A percentile compares a stretch with the other conserved stretches of the same genome.
Conservation (phyloP, 2,113 vertebrate genomes). For the Candoia aspera region DNA sequence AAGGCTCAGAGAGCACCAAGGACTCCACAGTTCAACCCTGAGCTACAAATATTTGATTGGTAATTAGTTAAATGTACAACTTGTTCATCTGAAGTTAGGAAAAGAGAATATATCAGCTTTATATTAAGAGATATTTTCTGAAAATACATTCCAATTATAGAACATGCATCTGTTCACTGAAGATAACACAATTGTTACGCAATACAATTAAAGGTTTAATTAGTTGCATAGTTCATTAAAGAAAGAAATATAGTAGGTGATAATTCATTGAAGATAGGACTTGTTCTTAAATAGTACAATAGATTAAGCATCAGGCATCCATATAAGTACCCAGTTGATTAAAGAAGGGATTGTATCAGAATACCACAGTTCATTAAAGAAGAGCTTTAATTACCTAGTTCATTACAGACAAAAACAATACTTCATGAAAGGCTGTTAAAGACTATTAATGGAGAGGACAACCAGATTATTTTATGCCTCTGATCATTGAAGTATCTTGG, state of each 20-base stretch:
- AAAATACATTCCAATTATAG: background rate
- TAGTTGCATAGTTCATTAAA: constrained; percentile 3
- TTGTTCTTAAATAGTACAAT: background rate
- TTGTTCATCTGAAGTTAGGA: background rate
- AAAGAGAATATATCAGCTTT: background rate
- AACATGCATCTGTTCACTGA: background rate
- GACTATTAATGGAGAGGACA: background rate
- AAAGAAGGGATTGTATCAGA: background rate
- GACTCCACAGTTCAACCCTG: too few species aligned
- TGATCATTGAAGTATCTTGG: background rate
- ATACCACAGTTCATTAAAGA: background rate
- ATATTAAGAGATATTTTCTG: background rate
- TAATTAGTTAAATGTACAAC: background rate
- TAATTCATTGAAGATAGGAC: background rate
- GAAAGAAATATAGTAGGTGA: background rate
- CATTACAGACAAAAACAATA: background rate
- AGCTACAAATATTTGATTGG: too few species aligned
- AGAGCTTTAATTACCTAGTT: background rate
- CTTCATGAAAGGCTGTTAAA: constrained; percentile 5
- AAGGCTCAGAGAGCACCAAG: too few species aligned
- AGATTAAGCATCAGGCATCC: background rate
- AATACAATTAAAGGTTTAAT: background rate
- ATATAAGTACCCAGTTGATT: background rate
- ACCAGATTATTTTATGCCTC: background rate
- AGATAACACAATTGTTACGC: background rate